These are phyloP conservation scores for Opisthocomus hoazin DNA, from an alignment of 2,113 vertebrate genomes.

Conservation along the genomic window DNA sequence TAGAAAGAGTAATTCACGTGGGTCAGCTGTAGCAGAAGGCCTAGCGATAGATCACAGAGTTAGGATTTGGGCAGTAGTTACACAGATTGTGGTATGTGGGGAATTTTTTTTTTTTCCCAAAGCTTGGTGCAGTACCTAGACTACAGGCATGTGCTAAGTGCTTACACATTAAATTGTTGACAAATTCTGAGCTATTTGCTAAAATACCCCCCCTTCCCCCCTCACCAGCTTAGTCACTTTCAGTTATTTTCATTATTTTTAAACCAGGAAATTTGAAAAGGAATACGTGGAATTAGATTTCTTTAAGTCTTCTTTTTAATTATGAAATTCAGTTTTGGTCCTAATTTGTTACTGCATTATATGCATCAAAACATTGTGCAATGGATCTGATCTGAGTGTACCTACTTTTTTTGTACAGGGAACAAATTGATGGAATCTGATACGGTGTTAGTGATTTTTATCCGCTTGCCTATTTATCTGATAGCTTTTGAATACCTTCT, in stretches of 20 bases:
- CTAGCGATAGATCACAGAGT: neutral
- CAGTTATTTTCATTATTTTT: neutral
- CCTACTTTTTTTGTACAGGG: neutral
- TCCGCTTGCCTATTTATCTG: neutral
- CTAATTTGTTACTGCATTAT: neutral
- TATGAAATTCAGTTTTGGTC: neutral
- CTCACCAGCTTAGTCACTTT: neutral
- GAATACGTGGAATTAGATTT: neutral
- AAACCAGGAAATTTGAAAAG: neutral
- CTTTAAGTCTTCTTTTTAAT: neutral
- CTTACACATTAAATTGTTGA: neutral
- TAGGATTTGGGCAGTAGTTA: neutral
- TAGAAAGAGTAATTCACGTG: accelerated
- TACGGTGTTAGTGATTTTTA: neutral
- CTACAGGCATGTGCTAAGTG: neutral
- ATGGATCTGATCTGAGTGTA: neutral
- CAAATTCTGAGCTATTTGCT: neutral
- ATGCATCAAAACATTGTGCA: neutral
- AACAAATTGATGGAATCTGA: neutral
- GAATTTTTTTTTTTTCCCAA: neutral
- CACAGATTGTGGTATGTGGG: neutral
- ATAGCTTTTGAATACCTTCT: neutral
- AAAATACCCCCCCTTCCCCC: neutral
- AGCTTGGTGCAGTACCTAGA: neutral
- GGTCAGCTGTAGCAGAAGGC: neutral